phyloP scores from a whole-genome alignment of 1,140 invertebrate species.

The Zaprionus capensis region DNA sequence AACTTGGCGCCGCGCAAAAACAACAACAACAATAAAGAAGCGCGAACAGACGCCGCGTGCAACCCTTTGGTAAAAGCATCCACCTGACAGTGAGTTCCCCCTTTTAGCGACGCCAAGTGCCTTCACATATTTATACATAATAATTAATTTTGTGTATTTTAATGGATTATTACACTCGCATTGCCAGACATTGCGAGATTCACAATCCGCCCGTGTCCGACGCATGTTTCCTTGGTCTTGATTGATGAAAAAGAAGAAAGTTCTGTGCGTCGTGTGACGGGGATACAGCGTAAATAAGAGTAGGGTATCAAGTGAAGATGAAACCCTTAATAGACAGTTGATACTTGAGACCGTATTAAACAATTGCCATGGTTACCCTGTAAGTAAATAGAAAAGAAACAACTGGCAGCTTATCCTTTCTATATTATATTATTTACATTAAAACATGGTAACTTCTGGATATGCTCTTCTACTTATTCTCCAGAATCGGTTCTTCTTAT shows the following conservation, averaged over 20 bases:
- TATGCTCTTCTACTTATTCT: too few relatives aligned
- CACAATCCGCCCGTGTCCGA: slow-evolving; percentile 48
- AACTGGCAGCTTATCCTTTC: not conserved
- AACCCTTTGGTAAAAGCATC: slow-evolving; percentile 8
- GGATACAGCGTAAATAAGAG: not conserved
- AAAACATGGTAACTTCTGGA: too few relatives aligned
- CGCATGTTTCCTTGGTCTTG: slow-evolving; percentile 31
- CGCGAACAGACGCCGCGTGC: slow-evolving; percentile 35
- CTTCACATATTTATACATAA: slow-evolving; percentile 62
- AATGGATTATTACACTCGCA: slow-evolving; percentile 68
- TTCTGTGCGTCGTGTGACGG: not conserved
- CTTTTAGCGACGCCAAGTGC: slow-evolving; percentile 21
- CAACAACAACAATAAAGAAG: slow-evolving; percentile 49
- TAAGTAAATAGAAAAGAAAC: too few relatives aligned
- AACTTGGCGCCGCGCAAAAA: slow-evolving; percentile 76
- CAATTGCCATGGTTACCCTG: too few relatives aligned
- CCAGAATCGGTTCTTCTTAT: too few relatives aligned
- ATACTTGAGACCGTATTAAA: too few relatives aligned
- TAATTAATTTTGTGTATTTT: slow-evolving; percentile 79
- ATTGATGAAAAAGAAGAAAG: slow-evolving; percentile 56
- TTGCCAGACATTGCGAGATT: slow-evolving; percentile 45
- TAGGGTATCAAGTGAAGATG: not conserved
- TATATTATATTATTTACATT: too few relatives aligned
- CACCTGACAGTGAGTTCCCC: slow-evolving; percentile 35
- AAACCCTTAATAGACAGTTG: not conserved